A percentile compares a stretch with the other conserved stretches of the same genome.
These are phyloP conservation scores for Sebastes cheni DNA, from an alignment of 2,797 vertebrate species.

Conservation along the genomic window DNA sequence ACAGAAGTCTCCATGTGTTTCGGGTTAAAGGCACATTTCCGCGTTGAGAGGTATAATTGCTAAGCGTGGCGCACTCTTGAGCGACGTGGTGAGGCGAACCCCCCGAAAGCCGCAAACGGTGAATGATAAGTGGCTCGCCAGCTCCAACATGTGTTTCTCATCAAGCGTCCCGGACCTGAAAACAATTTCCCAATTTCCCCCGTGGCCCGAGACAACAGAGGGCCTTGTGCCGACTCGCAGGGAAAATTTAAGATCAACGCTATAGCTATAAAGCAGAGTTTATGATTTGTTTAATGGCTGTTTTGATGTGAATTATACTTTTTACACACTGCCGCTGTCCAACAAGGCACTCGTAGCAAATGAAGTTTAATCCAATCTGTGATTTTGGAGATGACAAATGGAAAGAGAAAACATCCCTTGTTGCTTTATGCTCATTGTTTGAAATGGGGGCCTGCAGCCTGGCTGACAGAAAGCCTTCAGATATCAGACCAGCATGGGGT, in stretches of 20 bases:
- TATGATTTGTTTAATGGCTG: slow-evolving; percentile 86
- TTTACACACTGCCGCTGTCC: slow-evolving; percentile 83
- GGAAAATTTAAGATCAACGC: slow-evolving; percentile 84
- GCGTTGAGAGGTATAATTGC: slow-evolving; percentile 84
- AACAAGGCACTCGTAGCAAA: slow-evolving; percentile 84
- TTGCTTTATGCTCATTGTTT: slow-evolving; percentile 60
- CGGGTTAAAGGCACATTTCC: slow-evolving; percentile 88
- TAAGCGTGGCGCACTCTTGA: slow-evolving; percentile 76
- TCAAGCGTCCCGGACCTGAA: slow-evolving; percentile 87
- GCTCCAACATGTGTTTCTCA: slow-evolving; percentile 90
- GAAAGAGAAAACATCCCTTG: slow-evolving; percentile 47
- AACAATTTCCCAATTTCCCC: slow-evolving; percentile 93
- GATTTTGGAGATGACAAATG: slow-evolving; percentile 74
- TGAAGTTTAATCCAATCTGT: slow-evolving; percentile 82
- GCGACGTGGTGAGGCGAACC: slow-evolving; percentile 77
- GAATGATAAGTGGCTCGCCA: slow-evolving; percentile 79
- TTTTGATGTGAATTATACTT: slow-evolving; percentile 87
- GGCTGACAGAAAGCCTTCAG: slow-evolving; percentile 2
- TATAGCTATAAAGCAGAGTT: slow-evolving; percentile 82
- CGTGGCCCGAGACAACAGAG: slow-evolving; percentile 87
- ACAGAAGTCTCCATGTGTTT: slow-evolving; percentile 91
- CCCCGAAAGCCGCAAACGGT: slow-evolving; percentile 81
- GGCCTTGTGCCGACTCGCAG: slow-evolving; percentile 76
- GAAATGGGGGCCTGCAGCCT: slow-evolving; percentile 30
- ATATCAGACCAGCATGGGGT: slow-evolving; percentile 28